These are phyloP conservation scores for Amiota communis DNA, from an alignment of 2,888 invertebrate species.

Conservation along the genomic window DNA sequence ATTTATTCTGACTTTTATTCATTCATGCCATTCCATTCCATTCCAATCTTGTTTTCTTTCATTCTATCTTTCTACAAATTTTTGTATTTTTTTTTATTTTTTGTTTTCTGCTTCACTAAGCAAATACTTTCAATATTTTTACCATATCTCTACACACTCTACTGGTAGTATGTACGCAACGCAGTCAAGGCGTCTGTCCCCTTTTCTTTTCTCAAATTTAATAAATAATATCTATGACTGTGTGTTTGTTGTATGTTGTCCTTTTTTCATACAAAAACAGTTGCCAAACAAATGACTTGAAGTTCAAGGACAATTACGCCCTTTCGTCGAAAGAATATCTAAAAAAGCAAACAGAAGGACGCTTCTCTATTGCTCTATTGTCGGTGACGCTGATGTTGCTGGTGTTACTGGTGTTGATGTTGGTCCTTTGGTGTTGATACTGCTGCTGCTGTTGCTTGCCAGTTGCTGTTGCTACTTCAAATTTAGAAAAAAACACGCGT, in stretches of 20 bases:
- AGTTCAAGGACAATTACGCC: slow-evolving; percentile 60
- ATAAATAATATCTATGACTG: not conserved
- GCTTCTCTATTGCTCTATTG: not conserved
- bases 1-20: too few species aligned
- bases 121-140: too few species aligned
- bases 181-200: slow-evolving; percentile 43
- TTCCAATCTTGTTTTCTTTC: too few species aligned
- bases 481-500: slow-evolving; percentile 28
- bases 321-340: slow-evolving; percentile 32
- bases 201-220: not conserved
- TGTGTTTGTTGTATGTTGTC: slow-evolving; percentile 32
- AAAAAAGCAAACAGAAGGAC: too few species aligned
- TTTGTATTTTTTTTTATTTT: slow-evolving; percentile 15
- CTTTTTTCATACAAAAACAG: not conserved
- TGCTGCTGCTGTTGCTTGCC: too few species aligned
- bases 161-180: too few species aligned
- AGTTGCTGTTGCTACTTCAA: slow-evolving; percentile 28
- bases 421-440: slow-evolving; percentile 46
- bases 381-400: not conserved
- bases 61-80: not conserved
- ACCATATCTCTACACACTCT: too few species aligned
- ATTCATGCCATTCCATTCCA: too few species aligned
- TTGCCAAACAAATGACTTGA: slow-evolving; percentile 26
- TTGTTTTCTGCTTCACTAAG: slow-evolving; percentile 34
- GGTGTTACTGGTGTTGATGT: not conserved